Base-by-base conservation (phyloP, 1,140 invertebrate species). In the Diploscapter pachys region DNA sequence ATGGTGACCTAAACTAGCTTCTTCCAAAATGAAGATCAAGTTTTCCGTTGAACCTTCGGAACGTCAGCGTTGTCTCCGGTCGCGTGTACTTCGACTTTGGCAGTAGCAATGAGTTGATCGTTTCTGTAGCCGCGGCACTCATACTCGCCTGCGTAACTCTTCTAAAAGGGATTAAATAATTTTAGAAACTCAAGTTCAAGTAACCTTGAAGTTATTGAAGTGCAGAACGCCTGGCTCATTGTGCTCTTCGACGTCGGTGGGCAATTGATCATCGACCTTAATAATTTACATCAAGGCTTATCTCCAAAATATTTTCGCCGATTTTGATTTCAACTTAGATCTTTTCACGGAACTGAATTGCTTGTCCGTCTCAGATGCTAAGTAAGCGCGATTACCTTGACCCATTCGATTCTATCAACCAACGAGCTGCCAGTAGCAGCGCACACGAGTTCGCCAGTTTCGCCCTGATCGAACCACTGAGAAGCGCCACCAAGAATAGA, bases 101-200 rank as follows among this genome's bases (percentile, higher is more conserved):
- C 72, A 51, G 74, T 75, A 5, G 84, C 82, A n/a, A 85, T 83
- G 11, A 80, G 63, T 69, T 85, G 81, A 62, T 80, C 68, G 57
- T 83, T 85, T 11, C 83, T 65, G 71, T 78, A 84, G 4, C 85
- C 83, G 52, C 78, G 77, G 73, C 83, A 85, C 70, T 85, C 83
- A 69, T 85, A 85, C 48, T 84, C 84, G 2, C 83, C 83, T 6
- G 81, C 83, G 68, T 85, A 82, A 4, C 52, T 48, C 3, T 73
- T 73, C 80, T 76, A 63, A 59, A 79, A 62, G 11, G 50, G 63
- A 8, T 57, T 63, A 51, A n/a, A 49, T 50, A 76, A 82, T 63
- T 71, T 67, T 57, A 50, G 5, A 13, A 48, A 48, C 51, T 9
- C 0, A 13, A n/a, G 3, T n/a, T 59, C n/a, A 80, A 62, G 5